These are phyloP conservation scores for Eurosta solidaginis DNA, from an alignment of 1,140 invertebrate genomes.

Conservation along the genomic window DNA sequence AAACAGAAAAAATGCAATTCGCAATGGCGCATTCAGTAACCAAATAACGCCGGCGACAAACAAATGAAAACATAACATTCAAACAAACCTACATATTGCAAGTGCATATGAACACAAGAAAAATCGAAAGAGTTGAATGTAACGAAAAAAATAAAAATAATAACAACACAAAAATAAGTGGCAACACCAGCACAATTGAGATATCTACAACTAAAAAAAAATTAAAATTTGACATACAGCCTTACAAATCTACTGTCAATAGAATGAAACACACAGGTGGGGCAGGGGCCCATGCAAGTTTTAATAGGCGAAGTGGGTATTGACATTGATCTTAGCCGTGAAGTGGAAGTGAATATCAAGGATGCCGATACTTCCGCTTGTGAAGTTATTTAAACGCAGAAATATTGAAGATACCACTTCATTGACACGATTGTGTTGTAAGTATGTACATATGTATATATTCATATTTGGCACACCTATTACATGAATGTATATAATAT, in stretches of 20 bases:
- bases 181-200: background rate
- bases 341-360: conserved; percentile 11
- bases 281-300: background rate
- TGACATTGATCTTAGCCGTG: conserved; percentile 25
- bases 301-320: background rate
- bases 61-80: conserved; percentile 25
- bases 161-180: background rate
- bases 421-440: background rate
- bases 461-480: too few relatives aligned
- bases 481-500: too few relatives aligned
- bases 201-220: background rate
- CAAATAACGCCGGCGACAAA: conserved; percentile 14
- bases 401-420: background rate
- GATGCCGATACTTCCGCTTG: background rate
- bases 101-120: background rate
- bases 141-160: background rate
- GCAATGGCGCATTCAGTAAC: conserved; percentile 8
- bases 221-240: background rate
- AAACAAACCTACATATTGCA: background rate
- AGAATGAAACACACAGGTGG: background rate
- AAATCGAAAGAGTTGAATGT: conserved; percentile 20
- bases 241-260: background rate
- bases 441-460: background rate
- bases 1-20: conserved; percentile 26
- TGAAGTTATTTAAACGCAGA: background rate